Evolutionary conservation across 2,113 vertebrate species (phyloP).

Genomic region (Gulo gulo): DNA sequence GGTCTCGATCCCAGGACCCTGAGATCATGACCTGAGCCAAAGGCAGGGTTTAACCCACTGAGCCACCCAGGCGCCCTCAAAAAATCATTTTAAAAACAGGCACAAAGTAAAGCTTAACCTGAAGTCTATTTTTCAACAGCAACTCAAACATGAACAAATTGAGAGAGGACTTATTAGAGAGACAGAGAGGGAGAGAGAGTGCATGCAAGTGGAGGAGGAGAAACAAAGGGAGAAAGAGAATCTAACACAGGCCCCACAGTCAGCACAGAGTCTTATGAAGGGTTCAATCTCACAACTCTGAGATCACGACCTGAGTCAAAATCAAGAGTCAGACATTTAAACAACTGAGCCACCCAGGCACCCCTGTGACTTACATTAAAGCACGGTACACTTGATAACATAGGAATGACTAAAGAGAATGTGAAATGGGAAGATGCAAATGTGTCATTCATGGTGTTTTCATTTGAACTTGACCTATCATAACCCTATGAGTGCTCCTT

Average conservation of each 20-base stretch:
- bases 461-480: neutral
- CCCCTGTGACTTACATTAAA: neutral
- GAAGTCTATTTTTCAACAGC: slow-evolving; percentile 6
- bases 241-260: neutral
- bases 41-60: no score
- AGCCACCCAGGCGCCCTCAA: neutral
- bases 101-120: slow-evolving; percentile 3
- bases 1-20: no score
- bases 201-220: neutral
- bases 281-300: neutral
- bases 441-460: neutral
- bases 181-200: neutral
- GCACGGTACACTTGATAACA: neutral
- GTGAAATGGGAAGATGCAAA: neutral
- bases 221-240: neutral
- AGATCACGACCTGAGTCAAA: neutral
- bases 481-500: neutral
- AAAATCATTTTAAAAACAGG: slow-evolving; percentile 26
- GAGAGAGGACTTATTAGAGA: neutral
- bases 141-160: neutral
- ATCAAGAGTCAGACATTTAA: neutral
- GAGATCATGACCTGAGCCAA: no score
- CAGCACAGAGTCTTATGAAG: neutral
- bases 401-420: neutral
- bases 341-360: neutral